These are phyloP conservation scores for Syrphus vitripennis DNA, from an alignment of 2,888 invertebrate species.

Conservation along the genomic window DNA sequence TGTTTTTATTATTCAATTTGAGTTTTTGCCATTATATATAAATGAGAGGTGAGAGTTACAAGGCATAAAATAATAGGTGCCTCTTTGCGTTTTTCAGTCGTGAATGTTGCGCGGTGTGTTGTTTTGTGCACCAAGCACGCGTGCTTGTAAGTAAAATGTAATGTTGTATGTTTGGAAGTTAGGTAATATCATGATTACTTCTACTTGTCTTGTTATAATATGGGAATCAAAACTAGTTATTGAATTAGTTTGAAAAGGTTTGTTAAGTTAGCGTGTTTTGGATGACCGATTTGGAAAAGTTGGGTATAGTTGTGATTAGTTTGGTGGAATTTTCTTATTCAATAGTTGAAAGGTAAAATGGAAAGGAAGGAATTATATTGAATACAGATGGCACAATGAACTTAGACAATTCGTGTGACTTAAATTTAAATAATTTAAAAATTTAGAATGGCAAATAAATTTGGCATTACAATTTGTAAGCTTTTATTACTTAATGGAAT, in stretches of 20 bases:
- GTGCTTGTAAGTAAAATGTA: background rate
- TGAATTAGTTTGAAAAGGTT: background rate
- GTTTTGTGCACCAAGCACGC: background rate
- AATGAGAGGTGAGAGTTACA: conserved; percentile 58
- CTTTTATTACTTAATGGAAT: too few relatives aligned
- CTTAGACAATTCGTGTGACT: background rate
- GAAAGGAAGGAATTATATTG: background rate
- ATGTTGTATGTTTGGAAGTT: background rate
- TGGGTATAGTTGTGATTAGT: background rate
- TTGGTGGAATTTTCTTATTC: background rate
- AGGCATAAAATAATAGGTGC: background rate
- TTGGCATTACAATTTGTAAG: too few relatives aligned
- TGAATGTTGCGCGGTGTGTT: background rate
- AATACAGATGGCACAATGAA: background rate
- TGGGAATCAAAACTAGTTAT: background rate
- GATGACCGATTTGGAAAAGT: background rate
- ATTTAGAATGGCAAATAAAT: too few relatives aligned
- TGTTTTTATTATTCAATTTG: conserved; percentile 63
- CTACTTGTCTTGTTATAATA: background rate
- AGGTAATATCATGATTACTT: conserved; percentile 2
- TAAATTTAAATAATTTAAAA: background rate
- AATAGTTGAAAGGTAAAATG: background rate
- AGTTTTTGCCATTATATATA: background rate
- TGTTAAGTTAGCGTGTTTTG: background rate
- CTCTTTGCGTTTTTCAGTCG: background rate